Conservation (phyloP, 1,140 invertebrate genomes). For the Apis florea region DNA sequence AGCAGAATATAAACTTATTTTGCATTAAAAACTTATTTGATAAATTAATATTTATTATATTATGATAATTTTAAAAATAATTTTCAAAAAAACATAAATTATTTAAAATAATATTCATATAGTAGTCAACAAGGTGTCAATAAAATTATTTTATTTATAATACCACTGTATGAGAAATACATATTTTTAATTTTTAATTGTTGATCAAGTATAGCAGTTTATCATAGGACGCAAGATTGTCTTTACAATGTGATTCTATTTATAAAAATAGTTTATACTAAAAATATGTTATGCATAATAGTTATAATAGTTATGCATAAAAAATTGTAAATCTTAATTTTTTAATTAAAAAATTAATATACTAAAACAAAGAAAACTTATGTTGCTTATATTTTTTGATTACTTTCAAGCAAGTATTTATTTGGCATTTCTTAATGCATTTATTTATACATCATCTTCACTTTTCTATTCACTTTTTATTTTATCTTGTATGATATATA, state of each 20-base stretch:
- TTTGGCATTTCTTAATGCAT: slow-evolving; percentile 22
- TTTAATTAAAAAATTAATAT: slow-evolving; percentile 38
- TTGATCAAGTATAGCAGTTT: slow-evolving; percentile 64
- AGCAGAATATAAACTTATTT: not conserved
- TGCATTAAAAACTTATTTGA: not conserved
- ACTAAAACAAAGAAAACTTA: slow-evolving; percentile 29
- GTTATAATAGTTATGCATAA: slow-evolving; percentile 65
- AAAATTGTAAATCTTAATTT: slow-evolving; percentile 61
- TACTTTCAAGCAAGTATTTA: slow-evolving; percentile 28
- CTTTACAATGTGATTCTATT: slow-evolving; percentile 70
- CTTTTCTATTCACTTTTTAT: slow-evolving; percentile 1
- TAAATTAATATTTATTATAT: not conserved
- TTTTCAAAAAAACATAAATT: not conserved
- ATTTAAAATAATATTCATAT: not conserved
- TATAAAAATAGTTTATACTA: slow-evolving; percentile 71
- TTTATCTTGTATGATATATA: slow-evolving; percentile 5
- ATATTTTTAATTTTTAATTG: slow-evolving; percentile 16
- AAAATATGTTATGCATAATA: slow-evolving; percentile 28
- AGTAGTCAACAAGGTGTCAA: slow-evolving; percentile 46
- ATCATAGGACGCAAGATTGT: slow-evolving; percentile 76
- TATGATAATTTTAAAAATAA: not conserved
- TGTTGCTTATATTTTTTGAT: slow-evolving; percentile 44
- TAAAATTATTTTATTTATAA: slow-evolving; percentile 62
- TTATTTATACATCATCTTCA: slow-evolving; percentile 26
- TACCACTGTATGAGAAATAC: slow-evolving; percentile 56